Percentiles rank a stretch among this genome's conserved stretches.
phyloP scores from a whole-genome alignment of 2,113 vertebrate species.

The Empidonax traillii region DNA sequence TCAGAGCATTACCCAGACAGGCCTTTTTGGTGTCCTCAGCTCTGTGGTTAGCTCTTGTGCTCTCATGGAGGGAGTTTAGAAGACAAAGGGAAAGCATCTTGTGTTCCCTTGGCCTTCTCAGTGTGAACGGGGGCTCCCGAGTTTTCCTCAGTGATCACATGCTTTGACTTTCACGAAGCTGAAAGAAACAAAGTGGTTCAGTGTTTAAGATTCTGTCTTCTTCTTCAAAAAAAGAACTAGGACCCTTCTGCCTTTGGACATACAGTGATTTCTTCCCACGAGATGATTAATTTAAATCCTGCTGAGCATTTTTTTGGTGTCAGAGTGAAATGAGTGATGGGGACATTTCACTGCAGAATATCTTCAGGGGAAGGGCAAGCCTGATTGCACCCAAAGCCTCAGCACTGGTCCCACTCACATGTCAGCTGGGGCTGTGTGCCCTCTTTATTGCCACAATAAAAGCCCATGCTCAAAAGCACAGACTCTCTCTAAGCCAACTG shows the following conservation, averaged over 20 bases:
- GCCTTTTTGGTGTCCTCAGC: not conserved
- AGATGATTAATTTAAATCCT: not conserved
- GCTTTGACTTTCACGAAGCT: not conserved
- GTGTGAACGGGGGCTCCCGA: not conserved
- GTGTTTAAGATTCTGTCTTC: not conserved
- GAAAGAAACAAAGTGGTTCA: not conserved
- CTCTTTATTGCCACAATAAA: not conserved
- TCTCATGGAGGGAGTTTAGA: accelerated
- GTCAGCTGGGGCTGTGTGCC: not conserved
- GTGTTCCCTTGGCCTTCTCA: not conserved
- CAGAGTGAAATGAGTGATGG: not conserved
- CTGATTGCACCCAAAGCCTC: not conserved
- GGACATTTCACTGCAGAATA: not conserved
- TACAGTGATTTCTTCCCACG: not conserved
- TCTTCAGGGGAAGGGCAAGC: not conserved
- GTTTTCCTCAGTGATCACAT: not conserved
- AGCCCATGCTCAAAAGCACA: accelerated
- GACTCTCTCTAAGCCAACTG: not conserved
- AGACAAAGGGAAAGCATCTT: not conserved
- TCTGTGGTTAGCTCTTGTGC: not conserved
- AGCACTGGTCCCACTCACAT: not conserved
- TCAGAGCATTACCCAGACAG: not conserved
- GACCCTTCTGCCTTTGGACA: not conserved
- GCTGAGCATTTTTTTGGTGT: not conserved
- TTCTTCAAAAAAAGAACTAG: not conserved